Evolutionary conservation across 2,113 vertebrate species (phyloP), one percentile per base, ranked within the genome.

Genomic region (Pheucticus melanocephalus): DNA sequence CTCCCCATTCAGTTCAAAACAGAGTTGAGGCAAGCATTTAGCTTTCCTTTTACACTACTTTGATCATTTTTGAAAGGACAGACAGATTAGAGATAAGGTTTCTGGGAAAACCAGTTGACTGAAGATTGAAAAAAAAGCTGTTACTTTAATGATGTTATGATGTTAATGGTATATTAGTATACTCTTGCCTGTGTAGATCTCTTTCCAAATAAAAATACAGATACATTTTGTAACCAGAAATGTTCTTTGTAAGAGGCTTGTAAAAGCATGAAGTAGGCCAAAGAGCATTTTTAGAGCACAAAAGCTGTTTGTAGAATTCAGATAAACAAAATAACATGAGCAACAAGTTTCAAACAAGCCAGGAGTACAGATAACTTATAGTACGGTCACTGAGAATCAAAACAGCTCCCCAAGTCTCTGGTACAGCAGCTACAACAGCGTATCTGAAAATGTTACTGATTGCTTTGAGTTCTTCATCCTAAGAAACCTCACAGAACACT

Each of bases 41-140:
- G 44, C 78, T 84, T 91, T 86, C 39, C 24, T 88, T 91, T 87
- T 51, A 56, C 54, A 82, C 40, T 84, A 84, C 92, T 97, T 96
- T 85, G 87, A 97, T 94, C 44, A 89, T 89, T 91, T 97, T 78
- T 91, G 68, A 56, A 91, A 89, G 81, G 47, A 92, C 76, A 90
- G 56, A 86, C 51, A 78, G 60, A 78, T 61, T 24, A 89, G 68
- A 92, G 95, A 94, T 95, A 94, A 94, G 45, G 31, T 56, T 91
- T 40, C 70, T 94, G 69, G 39, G 73, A 91, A 91, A 91, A 85
- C 35, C 40, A 82, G 84, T 68, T 84, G n/a, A 66, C 47, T 75
- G 40, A 89, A 94, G 84, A 92, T 60, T 66, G 64, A 78, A 89
- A 94, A 90, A 93, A 83, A 84, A 75, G 56, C 51, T 84, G 35